Conservation (phyloP, 2,888 invertebrate genomes). For the Meandrusa payeni region DNA sequence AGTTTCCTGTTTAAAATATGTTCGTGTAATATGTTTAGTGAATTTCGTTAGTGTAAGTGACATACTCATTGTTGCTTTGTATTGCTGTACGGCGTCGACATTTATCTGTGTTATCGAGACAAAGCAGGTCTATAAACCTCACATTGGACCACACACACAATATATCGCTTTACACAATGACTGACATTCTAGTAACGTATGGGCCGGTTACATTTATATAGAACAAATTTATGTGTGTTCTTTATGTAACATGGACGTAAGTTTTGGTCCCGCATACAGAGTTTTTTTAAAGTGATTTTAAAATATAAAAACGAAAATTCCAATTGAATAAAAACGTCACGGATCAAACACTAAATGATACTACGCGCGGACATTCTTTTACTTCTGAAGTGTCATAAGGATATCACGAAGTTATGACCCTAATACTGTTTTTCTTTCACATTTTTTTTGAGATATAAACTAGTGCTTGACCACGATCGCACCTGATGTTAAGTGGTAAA, state of each 20-base stretch:
- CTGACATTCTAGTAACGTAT: slow-evolving; percentile 70
- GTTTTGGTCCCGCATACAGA: not conserved
- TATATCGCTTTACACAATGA: slow-evolving; percentile 67
- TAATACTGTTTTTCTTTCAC: too few relatives aligned
- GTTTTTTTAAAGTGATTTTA: too few relatives aligned
- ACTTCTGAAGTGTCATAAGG: too few relatives aligned
- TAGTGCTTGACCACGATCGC: too few relatives aligned
- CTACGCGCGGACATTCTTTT: too few relatives aligned
- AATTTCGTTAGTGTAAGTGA: slow-evolving; percentile 69
- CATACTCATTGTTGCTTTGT: slow-evolving; percentile 70
- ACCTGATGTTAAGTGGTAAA: too few relatives aligned
- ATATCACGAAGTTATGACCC: too few relatives aligned
- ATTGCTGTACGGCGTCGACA: slow-evolving; percentile 71
- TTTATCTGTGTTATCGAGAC: slow-evolving; percentile 79
- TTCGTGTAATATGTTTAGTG: slow-evolving; percentile 38
- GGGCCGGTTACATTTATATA: slow-evolving; percentile 59
- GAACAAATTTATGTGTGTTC: slow-evolving; percentile 59
- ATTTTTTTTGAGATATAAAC: too few relatives aligned
- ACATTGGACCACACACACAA: slow-evolving; percentile 80
- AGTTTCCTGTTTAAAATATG: slow-evolving; percentile 23
- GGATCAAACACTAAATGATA: too few relatives aligned
- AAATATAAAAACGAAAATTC: too few relatives aligned
- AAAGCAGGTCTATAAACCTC: slow-evolving; percentile 74
- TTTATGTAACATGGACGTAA: slow-evolving; percentile 53
- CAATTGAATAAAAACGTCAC: too few relatives aligned